Conservation (phyloP, 64 coral and sea anemone species). For the Actinia tenebrosa region DNA sequence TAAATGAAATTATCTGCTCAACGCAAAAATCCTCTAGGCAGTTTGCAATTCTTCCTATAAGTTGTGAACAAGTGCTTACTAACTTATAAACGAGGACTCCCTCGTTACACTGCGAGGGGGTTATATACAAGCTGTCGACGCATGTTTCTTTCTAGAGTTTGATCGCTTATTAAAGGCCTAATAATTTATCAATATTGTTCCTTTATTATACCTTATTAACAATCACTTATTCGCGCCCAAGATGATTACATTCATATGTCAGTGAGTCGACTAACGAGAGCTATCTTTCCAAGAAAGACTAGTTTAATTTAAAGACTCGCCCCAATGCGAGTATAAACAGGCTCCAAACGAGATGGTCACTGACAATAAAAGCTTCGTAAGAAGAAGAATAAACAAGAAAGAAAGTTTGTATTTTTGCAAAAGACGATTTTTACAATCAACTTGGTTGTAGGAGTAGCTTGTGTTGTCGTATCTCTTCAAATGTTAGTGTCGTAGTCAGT, state of each 20-base stretch:
- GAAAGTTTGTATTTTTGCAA: conserved; percentile 31
- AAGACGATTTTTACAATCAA: conserved; percentile 27
- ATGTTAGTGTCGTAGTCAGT: not conserved
- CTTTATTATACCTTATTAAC: not conserved
- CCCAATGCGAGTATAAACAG: not conserved
- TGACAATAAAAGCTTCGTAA: conserved; percentile 26
- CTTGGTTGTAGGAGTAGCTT: conserved; percentile 7
- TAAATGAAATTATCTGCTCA: too few relatives aligned
- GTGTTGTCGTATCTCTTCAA: conserved; percentile 17
- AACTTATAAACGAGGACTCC: too few relatives aligned
- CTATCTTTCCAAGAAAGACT: conserved; percentile 30
- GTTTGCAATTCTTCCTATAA: too few relatives aligned
- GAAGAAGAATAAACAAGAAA: conserved; percentile 9
- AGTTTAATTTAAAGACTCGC: not conserved
- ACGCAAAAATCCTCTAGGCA: too few relatives aligned
- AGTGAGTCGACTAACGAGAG: conserved; percentile 7
- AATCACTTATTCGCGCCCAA: not conserved
- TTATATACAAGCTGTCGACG: too few relatives aligned
- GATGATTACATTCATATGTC: not conserved
- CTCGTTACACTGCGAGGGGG: too few relatives aligned
- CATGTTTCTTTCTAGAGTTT: not conserved
- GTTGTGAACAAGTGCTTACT: too few relatives aligned
- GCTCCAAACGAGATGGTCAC: not conserved
- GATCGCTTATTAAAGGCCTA: not conserved
- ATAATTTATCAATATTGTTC: not conserved